Evolutionary conservation across 2,888 invertebrate genomes (phyloP), one percentile per base, ranked within the genome.

Genomic region (Ennomos fuscantarius): DNA sequence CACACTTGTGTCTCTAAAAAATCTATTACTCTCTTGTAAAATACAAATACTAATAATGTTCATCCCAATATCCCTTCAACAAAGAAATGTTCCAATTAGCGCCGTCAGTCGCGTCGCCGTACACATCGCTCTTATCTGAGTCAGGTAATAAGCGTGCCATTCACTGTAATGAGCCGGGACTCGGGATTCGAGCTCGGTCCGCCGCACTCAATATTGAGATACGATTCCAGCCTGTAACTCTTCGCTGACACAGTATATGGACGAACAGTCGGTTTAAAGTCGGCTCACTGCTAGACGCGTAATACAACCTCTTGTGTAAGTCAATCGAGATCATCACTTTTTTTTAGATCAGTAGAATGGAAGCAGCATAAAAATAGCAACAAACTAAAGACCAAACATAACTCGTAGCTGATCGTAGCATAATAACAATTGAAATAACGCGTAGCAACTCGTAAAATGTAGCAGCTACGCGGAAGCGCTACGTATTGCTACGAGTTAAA

Each of bases 81-180:
- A 42, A 42, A 42, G 31, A 8, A 31, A 32, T 11, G 12, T 43
- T 33, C 33, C 43, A 43, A 43, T 43, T 43, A 43, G 43, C 33
- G 11, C 3, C n/a, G 24, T 24, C 24, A 3, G 24, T 24, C 24
- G 24, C 24, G 2, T 24, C 24, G 3, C 24, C 24, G 24, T 6
- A 6, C 24, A 24, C 24, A 24, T 24, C 24, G 24, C 24, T 24
- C n/a, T n/a, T n/a, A n/a, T n/a, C n/a, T n/a, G n/a, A n/a, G n/a
- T n/a, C 24, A 24, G 24, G 24, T 24, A 24, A 37, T 5, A 37
- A 10, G n/a, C 8, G 13, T 1, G 1, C 40, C 40, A 40, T 9
- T 40, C 40, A 9, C 33, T 8, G 43, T 33, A 43, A 43, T 13
- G 32, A 43, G 43, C 43, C 12, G 8, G 33, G 13, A 41, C 24